Base-by-base conservation (phyloP, 2,888 invertebrate species). In the Nesidiocoris tenuis region DNA sequence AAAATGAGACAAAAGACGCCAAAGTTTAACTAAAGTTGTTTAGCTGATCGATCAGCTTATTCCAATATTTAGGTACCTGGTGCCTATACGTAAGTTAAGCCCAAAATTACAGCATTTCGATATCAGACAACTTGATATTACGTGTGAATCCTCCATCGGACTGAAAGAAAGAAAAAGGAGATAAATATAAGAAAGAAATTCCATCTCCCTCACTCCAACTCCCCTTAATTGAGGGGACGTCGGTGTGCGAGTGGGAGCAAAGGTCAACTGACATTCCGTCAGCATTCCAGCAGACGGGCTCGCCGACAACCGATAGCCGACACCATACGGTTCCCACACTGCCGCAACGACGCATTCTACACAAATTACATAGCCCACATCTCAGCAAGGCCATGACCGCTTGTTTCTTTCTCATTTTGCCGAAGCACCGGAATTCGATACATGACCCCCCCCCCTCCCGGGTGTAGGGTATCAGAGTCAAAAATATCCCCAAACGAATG, bases 191-290 rank as follows among this genome's bases (percentile, higher is more conserved):
- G 39, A 39, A 39, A 39, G 39, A 39, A 39, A 39, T 12, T 3
- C 39, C 39, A 12, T 12, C 39, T 39, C n/a, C n/a, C n/a, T n/a
- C n/a, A n/a, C n/a, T 39, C 39, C 12, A 39, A 12, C 39, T 39
- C 39, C 12, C 12, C 39, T 39, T 7, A 39, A 7, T 39, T 3
- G 39, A 12, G 5, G 39, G 12, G 39, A 39, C 3, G 39, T 39
- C 12, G 39, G 39, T 39, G 12, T 39, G 39, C 39, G 77, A 64
- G 71, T 74, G 65, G 77, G 77, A 74, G 71, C 77, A 77, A 77
- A 75, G 77, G 75, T 75, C 75, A 66, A 25, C 75, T 68, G 67
- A 72, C 76, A 78, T 78, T 76, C 78, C 78, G 68, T 74, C 76
- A 59, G 74, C 75, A 77, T 74, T 77, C 77, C 77, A 25, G 21